phyloP scores from a whole-genome alignment of 2,888 invertebrate genomes.

The Ichneumoninae sp. region DNA sequence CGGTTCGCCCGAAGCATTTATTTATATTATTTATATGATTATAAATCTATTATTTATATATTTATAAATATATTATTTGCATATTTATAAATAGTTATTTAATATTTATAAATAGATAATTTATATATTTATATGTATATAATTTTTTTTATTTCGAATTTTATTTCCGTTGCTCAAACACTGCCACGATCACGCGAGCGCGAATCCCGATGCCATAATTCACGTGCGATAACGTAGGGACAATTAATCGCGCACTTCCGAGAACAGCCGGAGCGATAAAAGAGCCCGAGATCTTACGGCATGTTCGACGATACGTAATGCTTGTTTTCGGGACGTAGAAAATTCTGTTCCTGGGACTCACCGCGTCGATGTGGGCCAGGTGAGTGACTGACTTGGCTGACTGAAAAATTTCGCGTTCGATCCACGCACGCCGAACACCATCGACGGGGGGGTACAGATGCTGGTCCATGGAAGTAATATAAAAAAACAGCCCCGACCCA shows the following conservation, averaged over 20 bases:
- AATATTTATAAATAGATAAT: too few relatives aligned
- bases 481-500: conserved; percentile 75
- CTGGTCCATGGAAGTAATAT: conserved; percentile 79
- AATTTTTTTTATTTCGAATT: too few relatives aligned
- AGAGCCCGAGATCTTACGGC: conserved; percentile 9
- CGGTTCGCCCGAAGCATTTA: background rate
- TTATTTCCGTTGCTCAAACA: conserved; percentile 28
- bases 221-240: conserved; percentile 12
- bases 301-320: background rate
- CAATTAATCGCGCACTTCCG: conserved; percentile 60
- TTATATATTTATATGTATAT: too few relatives aligned
- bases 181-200: conserved; percentile 33
- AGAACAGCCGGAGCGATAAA: conserved; percentile 46
- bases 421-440: conserved; percentile 66
- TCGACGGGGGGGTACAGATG: conserved; percentile 82
- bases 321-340: conserved; percentile 20
- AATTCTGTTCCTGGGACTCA: conserved; percentile 74
- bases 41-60: too few relatives aligned
- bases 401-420: conserved; percentile 82
- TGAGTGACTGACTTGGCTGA: conserved; percentile 83
- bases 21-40: too few relatives aligned
- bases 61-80: too few relatives aligned
- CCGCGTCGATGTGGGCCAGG: conserved; percentile 82
- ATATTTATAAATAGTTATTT: too few relatives aligned
- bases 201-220: conserved; percentile 27